Percentiles rank a stretch among this genome's conserved stretches.
Evolutionary conservation across 1,140 invertebrate species (phyloP).

Genomic region (Eurosta solidaginis): DNA sequence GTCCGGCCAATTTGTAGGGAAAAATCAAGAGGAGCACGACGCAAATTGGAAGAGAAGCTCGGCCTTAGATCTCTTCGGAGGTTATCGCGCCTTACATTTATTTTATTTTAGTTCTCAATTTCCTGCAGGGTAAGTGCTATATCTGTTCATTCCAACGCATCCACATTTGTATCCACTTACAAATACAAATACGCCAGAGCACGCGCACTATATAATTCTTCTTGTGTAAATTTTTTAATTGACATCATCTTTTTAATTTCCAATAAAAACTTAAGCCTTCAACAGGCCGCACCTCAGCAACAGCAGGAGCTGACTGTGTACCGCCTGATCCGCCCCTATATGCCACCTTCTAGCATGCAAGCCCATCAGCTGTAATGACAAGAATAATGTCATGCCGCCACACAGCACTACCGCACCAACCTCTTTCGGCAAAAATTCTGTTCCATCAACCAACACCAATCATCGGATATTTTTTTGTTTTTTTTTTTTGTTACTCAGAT

Average conservation of each 20-base stretch:
- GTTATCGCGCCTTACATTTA: no score
- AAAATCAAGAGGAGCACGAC: no score
- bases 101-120: no score
- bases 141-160: no score
- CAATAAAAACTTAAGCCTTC: slow-evolving; percentile 22
- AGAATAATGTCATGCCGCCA: not conserved
- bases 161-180: no score
- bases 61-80: no score
- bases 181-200: no score
- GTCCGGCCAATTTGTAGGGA: no score
- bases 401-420: not conserved
- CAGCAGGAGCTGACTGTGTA: slow-evolving; percentile 7
- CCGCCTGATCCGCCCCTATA: not conserved
- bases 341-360: not conserved
- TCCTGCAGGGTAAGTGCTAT: no score
- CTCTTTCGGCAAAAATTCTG: not conserved
- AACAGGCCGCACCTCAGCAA: slow-evolving; percentile 6
- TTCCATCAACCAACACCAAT: not conserved
- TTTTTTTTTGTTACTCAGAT: not conserved
- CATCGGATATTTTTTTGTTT: not conserved
- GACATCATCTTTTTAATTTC: slow-evolving; percentile 27
- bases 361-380: slow-evolving; percentile 17
- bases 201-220: slow-evolving; percentile 4
- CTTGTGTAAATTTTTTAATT: slow-evolving; percentile 29
- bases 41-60: no score